Evolutionary conservation across 1,140 invertebrate species (phyloP), one percentile per base, ranked within the genome.

Genomic region (Zeugodacus cucurbitae): DNA sequence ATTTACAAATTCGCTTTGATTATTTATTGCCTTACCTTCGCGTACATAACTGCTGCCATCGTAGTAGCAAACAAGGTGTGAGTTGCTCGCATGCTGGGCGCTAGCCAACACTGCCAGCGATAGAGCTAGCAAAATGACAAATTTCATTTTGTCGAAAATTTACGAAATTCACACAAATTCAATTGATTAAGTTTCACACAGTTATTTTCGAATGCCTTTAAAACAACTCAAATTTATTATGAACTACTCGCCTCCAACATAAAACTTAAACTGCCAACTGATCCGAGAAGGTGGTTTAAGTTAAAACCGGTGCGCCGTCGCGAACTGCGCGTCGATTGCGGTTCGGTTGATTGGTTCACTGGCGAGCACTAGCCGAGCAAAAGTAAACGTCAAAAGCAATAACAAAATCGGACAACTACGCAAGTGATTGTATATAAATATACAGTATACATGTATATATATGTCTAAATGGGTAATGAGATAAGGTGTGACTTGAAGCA

Each of bases 21-120:
- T 58, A 59, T 62, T 44, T 22, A 59, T 89, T 87, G 88, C 94
- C 95, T 95, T 93, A 96, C 96, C 96, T 94, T 96, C 95, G 90
- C 96, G 94, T 89, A 94, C 94, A 90, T 94, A 95, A 88, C 95
- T 95, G 91, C 94, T 95, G 93, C 95, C 95, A 91, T 96, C 95
- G 91, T 96, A 96, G 91, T 96, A 96, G 92, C 96, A 96, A 88
- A 96, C 94, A 26, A 96, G 94, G 93, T 95, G 96, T 87, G 92
- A 89, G 1, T 90, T 87, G 48, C 90, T 90, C n/a, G 92, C 90
- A 26, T 82, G 37, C 22, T 82, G 74, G 11, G 74, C 41, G 57
- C 89, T 90, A 17, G 91, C 90, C 17, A 88, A 87, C 37, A 92
- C 89, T 88, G 93, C 93, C 88, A 95, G 88, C 5, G 93, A 89